phyloP scores from a whole-genome alignment of 1,140 invertebrate species.

The Episyrphus balteatus region DNA sequence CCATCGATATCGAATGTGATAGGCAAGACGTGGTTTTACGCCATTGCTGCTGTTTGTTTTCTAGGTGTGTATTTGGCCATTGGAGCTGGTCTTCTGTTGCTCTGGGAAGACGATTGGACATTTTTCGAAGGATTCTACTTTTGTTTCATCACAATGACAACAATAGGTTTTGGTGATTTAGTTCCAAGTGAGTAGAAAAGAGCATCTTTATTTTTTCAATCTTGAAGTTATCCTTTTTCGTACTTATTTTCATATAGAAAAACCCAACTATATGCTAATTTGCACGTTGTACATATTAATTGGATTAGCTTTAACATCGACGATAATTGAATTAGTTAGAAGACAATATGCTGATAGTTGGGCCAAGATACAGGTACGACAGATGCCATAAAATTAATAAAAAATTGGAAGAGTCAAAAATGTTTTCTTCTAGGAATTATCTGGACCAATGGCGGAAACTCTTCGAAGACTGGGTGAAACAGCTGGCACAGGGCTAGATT shows the following conservation, averaged over 20 bases:
- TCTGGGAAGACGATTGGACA: conserved; percentile 78
- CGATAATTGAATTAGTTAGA: conserved; percentile 82
- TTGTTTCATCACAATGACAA: conserved; percentile 91
- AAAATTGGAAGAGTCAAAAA: not conserved
- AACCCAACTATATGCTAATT: conserved; percentile 76
- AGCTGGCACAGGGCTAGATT: conserved; percentile 50
- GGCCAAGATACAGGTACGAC: conserved; percentile 49
- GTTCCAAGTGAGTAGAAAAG: conserved; percentile 61
- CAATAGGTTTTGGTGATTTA: conserved; percentile 85
- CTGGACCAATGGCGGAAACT: conserved; percentile 67
- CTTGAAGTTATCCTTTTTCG: not conserved
- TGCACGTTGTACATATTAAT: conserved; percentile 89
- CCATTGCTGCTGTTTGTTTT: conserved; percentile 56
- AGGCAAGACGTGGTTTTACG: conserved; percentile 48
- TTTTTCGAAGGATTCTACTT: conserved; percentile 92
- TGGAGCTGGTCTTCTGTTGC: conserved; percentile 58
- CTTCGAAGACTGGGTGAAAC: conserved; percentile 62
- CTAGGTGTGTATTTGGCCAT: conserved; percentile 67
- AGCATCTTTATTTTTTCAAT: not conserved
- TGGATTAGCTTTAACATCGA: conserved; percentile 85
- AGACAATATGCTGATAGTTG: conserved; percentile 77
- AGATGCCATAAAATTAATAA: not conserved
- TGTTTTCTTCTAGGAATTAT: conserved; percentile 46
- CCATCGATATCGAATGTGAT: conserved; percentile 35
- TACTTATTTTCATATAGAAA: conserved; percentile 44